Conservation (phyloP, 1,140 invertebrate species). For the Eulimnadia texana region DNA sequence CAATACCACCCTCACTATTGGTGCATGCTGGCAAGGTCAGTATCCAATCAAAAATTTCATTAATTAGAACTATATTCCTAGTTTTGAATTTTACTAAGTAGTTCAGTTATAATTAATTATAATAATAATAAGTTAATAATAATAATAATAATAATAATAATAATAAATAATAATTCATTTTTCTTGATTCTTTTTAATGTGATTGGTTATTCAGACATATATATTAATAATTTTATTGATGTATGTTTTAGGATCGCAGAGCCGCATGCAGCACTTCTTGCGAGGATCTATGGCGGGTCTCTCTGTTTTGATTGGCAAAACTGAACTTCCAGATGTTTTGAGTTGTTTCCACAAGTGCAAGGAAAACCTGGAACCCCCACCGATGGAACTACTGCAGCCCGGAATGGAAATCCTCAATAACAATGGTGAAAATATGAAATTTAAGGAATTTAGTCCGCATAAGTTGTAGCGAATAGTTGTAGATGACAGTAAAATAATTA, state of each 20-base stretch:
- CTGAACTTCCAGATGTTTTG: conserved; percentile 64
- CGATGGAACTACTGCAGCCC: conserved; percentile 56
- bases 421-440: conserved; percentile 28
- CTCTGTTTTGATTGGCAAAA: conserved; percentile 59
- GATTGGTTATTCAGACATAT: background rate
- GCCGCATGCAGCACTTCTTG: conserved; percentile 74
- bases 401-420: conserved; percentile 56
- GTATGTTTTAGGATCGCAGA: conserved; percentile 49
- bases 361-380: conserved; percentile 64
- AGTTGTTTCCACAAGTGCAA: conserved; percentile 72
- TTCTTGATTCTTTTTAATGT: no score
- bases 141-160: no score
- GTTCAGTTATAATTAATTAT: background rate
- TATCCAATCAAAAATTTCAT: background rate
- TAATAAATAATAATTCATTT: no score
- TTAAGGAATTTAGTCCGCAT: background rate
- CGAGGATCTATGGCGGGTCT: conserved; percentile 75
- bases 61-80: background rate
- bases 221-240: background rate
- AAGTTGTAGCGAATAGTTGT: no score
- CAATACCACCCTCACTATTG: conserved; percentile 85
- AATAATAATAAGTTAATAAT: background rate
- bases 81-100: background rate
- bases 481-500: no score
- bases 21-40: conserved; percentile 91